phyloP scores from a whole-genome alignment of 2,888 invertebrate species.

The Tortrix viridana region DNA sequence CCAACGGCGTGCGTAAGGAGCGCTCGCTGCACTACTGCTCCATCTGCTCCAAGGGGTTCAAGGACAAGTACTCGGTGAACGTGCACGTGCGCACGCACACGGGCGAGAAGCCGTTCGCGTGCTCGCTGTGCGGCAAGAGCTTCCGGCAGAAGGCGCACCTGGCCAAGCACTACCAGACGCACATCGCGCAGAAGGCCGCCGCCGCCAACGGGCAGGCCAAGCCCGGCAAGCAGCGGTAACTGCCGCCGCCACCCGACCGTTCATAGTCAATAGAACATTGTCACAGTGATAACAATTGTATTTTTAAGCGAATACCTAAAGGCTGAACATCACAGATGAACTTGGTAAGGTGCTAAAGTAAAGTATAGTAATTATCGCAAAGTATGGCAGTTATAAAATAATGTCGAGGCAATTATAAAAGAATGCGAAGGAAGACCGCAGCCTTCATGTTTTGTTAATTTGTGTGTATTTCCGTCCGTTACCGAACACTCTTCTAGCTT shows the following conservation, averaged over 20 bases:
- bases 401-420: conserved; percentile 37
- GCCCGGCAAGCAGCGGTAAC: conserved; percentile 81
- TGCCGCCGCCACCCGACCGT: conserved; percentile 50
- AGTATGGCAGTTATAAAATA: conserved; percentile 66
- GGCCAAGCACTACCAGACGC: conserved; percentile 97
- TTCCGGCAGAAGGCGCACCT: conserved; percentile 96
- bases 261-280: conserved; percentile 77
- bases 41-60: conserved; percentile 96
- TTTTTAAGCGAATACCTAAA: conserved; percentile 72
- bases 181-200: conserved; percentile 92
- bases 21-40: conserved; percentile 95
- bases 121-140: conserved; percentile 96
- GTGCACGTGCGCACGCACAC: conserved; percentile 99
- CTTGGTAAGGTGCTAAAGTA: conserved; percentile 82
- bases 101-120: conserved; percentile 98
- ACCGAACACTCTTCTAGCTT: conserved; percentile 79
- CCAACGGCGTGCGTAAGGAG: conserved; percentile 92
- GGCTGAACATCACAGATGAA: conserved; percentile 81
- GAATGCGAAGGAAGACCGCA: conserved; percentile 61
- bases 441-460: conserved; percentile 78
- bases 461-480: conserved; percentile 81
- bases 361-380: conserved; percentile 72
- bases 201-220: conserved; percentile 87
- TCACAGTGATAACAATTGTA: conserved; percentile 69
- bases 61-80: conserved; percentile 98